phyloP scores from a whole-genome alignment of 1,140 invertebrate genomes.

The Cydia amplana region DNA sequence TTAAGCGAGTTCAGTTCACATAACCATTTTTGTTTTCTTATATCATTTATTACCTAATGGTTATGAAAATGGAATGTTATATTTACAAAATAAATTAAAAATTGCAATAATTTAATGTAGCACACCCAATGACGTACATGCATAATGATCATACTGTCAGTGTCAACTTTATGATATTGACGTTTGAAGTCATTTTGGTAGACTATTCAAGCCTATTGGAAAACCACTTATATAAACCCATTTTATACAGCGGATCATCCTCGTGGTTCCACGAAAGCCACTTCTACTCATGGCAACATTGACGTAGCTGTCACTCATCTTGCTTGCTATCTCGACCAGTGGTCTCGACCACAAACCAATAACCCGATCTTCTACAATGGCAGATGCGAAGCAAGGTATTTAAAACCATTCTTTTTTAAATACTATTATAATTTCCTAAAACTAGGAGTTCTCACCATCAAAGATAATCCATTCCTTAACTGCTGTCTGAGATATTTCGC shows the following conservation, averaged over 20 bases:
- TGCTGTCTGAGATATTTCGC: not conserved
- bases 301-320: slow-evolving; percentile 8
- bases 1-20: slow-evolving; percentile 6
- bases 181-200: not conserved
- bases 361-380: slow-evolving; percentile 56
- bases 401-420: slow-evolving; percentile 38
- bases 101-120: not conserved
- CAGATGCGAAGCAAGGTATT: slow-evolving; percentile 75
- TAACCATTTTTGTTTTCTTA: not conserved
- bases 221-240: not conserved
- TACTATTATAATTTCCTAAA: slow-evolving; percentile 24
- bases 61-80: slow-evolving; percentile 26
- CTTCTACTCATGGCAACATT: not conserved
- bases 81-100: slow-evolving; percentile 27
- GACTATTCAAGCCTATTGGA: not conserved
- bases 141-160: not conserved
- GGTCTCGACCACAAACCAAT: slow-evolving; percentile 9
- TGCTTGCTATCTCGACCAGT: slow-evolving; percentile 11
- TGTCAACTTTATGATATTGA: not conserved
- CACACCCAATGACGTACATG: slow-evolving; percentile 26
- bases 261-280: not conserved
- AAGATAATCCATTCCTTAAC: not conserved
- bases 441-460: not conserved
- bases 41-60: slow-evolving; percentile 6
- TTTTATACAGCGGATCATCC: not conserved